A percentile compares a stretch with the other conserved stretches of the same genome.
These are phyloP conservation scores for Cyprinodon tularosa DNA, from an alignment of 2,113 vertebrate genomes.

Conservation along the genomic window DNA sequence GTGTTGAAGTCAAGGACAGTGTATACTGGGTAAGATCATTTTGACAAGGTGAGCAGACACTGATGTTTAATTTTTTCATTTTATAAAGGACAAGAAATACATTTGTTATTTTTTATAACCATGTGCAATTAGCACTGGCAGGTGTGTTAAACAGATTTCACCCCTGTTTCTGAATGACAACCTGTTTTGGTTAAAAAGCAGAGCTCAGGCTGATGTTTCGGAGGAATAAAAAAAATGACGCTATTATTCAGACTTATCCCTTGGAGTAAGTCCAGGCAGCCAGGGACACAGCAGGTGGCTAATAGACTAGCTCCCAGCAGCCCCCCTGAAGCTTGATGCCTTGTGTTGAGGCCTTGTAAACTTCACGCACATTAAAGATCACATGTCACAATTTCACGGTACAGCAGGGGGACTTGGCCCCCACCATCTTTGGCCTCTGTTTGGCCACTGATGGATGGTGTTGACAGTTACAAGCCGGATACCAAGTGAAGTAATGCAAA, in stretches of 20 bases:
- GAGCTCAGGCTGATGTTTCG: constrained; percentile 40
- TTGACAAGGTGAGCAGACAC: constrained; percentile 45
- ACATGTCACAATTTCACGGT: constrained; percentile 84
- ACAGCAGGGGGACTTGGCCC: constrained; percentile 67
- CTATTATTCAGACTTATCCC: constrained; percentile 71
- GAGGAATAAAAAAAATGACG: constrained; percentile 55
- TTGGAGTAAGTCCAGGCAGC: constrained; percentile 70
- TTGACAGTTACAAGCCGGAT: constrained; percentile 79
- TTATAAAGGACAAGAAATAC: constrained; percentile 6
- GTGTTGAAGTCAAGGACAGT: constrained; percentile 67
- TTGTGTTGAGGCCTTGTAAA: constrained; percentile 82
- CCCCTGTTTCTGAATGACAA: constrained; percentile 59
- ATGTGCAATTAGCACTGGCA: background rate
- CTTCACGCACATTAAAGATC: constrained; percentile 84
- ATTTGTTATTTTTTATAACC: background rate
- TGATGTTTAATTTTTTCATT: background rate
- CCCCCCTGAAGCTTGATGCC: constrained; percentile 71
- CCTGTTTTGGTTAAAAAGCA: constrained; percentile 11
- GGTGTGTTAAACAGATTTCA: background rate
- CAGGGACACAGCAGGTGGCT: constrained; percentile 73
- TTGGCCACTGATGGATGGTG: constrained; percentile 71
- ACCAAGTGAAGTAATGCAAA: constrained; percentile 73
- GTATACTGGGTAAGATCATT: constrained; percentile 35
- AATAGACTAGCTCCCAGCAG: constrained; percentile 73
- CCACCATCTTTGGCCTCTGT: constrained; percentile 36